phyloP scores from a whole-genome alignment of 2,797 vertebrate species.

The Pipistrellus kuhlii region DNA sequence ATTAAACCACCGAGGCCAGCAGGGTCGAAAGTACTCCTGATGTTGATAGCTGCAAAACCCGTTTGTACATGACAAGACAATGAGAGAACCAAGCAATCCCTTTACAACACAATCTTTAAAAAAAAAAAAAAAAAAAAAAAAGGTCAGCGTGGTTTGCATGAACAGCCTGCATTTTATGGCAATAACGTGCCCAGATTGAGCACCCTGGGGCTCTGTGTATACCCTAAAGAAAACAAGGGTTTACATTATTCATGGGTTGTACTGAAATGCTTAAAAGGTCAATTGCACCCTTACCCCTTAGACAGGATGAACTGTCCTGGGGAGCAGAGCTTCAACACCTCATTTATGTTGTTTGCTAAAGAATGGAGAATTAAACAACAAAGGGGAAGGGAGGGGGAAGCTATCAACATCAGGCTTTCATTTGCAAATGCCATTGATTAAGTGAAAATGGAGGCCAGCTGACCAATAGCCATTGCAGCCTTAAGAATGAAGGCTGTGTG shows the following conservation, averaged over 20 bases:
- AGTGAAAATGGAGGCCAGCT: slow-evolving; percentile 86
- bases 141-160: slow-evolving; percentile 90
- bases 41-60: slow-evolving; percentile 80
- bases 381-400: slow-evolving; percentile 59
- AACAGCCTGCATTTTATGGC: slow-evolving; percentile 86
- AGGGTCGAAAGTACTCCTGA: slow-evolving; percentile 81
- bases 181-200: slow-evolving; percentile 85
- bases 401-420: slow-evolving; percentile 72
- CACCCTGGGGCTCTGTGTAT: slow-evolving; percentile 87
- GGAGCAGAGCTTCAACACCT: slow-evolving; percentile 85
- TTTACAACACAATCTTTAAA: slow-evolving; percentile 87
- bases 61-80: slow-evolving; percentile 79
- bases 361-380: slow-evolving; percentile 71
- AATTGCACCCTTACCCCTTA: slow-evolving; percentile 73
- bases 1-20: slow-evolving; percentile 86
- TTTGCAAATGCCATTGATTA: slow-evolving; percentile 86
- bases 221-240: slow-evolving; percentile 85
- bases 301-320: slow-evolving; percentile 78
- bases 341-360: slow-evolving; percentile 72
- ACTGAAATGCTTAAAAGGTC: slow-evolving; percentile 79
- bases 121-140: slow-evolving; percentile 86
- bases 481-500: slow-evolving; percentile 89
- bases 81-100: slow-evolving; percentile 86
- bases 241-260: slow-evolving; percentile 84
- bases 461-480: slow-evolving; percentile 87